Base-by-base conservation (phyloP, 2,797 vertebrate genomes). In the Sphaeramia orbicularis region DNA sequence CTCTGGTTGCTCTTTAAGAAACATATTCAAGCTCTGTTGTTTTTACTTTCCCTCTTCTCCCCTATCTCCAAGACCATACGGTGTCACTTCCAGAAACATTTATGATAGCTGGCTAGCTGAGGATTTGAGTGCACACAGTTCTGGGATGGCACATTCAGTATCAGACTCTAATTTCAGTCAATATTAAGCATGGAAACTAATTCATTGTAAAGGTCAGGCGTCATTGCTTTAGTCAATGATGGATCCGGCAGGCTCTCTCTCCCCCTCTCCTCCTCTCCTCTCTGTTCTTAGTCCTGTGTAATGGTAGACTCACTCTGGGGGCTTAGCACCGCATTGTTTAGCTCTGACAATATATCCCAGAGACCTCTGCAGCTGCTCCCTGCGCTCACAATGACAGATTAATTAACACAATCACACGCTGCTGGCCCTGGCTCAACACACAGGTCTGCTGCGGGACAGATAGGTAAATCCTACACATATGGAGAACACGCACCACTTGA, bases 401-500 rank as follows among this genome's bases (percentile, higher is more conserved):
- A 97, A 98, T 97, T 97, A 98, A 97, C 96, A 97, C 96, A 97
- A 96, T 97, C 96, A 94, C 96, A 95, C 93, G 93, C 94, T 94
- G 93, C 94, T 98, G 96, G 96, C 97, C 96, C 90, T 91, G 92
- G 94, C 96, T 97, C 97, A 98, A 96, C 95, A 94, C 95, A 93
- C 95, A 95, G 96, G 96, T 96, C 96, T 98, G 96, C 94, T 95
- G 94, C 87, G 85, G 95, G 96, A 95, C 93, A 97, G 96, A 97
- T 98, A 98, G 96, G 96, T 98, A 97, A 97, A 98, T 98, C 96
- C 96, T 95, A 93, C 94, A 95, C 96, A 96, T 95, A 95, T 91
- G 90, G 92, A 86, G 90, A 92, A 90, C 92, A 91, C 90, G 89
- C 91, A 92, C 87, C 90, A 89, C 91, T 92, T 92, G 88, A 92